phyloP scores from a whole-genome alignment of 2,888 invertebrate species.

The Diabrotica balteata region DNA sequence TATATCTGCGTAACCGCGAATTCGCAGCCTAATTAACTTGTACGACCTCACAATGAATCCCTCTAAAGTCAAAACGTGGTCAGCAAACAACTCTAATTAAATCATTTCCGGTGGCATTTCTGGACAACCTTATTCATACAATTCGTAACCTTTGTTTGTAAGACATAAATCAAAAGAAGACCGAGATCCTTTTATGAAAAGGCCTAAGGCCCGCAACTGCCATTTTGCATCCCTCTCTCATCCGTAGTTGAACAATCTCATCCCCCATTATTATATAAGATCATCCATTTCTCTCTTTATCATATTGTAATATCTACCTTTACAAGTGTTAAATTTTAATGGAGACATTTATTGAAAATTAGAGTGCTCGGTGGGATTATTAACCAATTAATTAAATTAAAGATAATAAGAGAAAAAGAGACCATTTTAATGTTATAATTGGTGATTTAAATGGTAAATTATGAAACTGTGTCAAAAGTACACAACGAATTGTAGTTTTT shows the following conservation, averaged over 20 bases:
- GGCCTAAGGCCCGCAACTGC: slow-evolving; percentile 44
- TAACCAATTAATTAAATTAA: not conserved
- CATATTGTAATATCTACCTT: slow-evolving; percentile 16
- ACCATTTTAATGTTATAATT: too few relatives aligned
- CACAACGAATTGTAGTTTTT: too few relatives aligned
- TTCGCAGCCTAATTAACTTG: too few relatives aligned
- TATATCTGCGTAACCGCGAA: too few relatives aligned
- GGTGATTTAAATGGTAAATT: too few relatives aligned
- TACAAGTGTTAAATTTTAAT: slow-evolving; percentile 9
- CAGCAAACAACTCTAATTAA: too few relatives aligned
- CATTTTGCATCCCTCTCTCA: slow-evolving; percentile 37
- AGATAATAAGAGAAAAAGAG: not conserved
- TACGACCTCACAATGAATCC: too few relatives aligned
- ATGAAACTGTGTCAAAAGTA: too few relatives aligned
- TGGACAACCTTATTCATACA: slow-evolving; percentile 4
- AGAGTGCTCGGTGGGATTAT: not conserved
- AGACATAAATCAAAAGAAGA: slow-evolving; percentile 20
- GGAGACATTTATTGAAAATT: slow-evolving; percentile 15
- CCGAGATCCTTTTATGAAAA: slow-evolving; percentile 26
- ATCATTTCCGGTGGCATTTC: too few relatives aligned
- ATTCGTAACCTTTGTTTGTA: slow-evolving; percentile 36
- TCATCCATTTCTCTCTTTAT: slow-evolving; percentile 11
- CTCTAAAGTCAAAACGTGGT: too few relatives aligned
- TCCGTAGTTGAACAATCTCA: slow-evolving; percentile 43
- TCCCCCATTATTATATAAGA: slow-evolving; percentile 29